Percentiles rank a stretch among this genome's conserved stretches.
Conservation (phyloP, 2,797 vertebrate species). For the Naso thynnoides region DNA sequence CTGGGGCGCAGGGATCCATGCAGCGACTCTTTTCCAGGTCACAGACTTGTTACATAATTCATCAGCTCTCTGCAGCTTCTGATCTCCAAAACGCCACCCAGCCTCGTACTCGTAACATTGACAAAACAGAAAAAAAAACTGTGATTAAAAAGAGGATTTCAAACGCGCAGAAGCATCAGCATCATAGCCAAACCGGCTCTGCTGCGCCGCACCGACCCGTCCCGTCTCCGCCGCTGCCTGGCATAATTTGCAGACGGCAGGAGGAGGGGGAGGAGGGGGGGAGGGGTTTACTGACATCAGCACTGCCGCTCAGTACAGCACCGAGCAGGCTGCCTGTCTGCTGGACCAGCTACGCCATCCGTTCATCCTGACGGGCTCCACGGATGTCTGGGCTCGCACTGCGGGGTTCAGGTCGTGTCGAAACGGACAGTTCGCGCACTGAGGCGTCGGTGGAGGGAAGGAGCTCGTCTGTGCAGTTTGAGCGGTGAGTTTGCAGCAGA, state of each 20-base stretch:
- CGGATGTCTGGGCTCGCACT: constrained; percentile 44
- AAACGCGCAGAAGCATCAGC: neutral
- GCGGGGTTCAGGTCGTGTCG: constrained; percentile 19
- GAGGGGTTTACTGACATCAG: constrained; percentile 80
- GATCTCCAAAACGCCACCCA: neutral
- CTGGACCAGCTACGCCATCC: constrained; percentile 66
- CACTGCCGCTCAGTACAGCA: constrained; percentile 57
- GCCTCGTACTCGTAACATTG: neutral
- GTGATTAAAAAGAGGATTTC: neutral
- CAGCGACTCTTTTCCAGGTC: constrained; percentile 33
- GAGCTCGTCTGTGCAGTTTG: neutral
- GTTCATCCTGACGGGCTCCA: constrained; percentile 48
- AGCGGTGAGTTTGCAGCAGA: constrained; percentile 58
- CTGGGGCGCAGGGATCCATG: fast-evolving
- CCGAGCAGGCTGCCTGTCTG: constrained; percentile 72
- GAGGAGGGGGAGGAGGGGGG: constrained; percentile 44
- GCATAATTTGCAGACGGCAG: constrained; percentile 57
- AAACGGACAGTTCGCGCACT: constrained; percentile 5
- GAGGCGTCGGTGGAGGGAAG: neutral
- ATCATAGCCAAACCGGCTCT: constrained; percentile 15
- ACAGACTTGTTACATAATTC: constrained; percentile 50
- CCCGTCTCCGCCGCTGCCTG: constrained; percentile 38
- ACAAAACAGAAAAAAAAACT: neutral
- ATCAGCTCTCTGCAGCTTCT: constrained; percentile 21
- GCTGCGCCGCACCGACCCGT: constrained; percentile 28